Percentiles rank a stretch among this genome's conserved stretches.
Evolutionary conservation across 1,140 invertebrate species (phyloP).

Genomic region (Drosophila parvula): DNA sequence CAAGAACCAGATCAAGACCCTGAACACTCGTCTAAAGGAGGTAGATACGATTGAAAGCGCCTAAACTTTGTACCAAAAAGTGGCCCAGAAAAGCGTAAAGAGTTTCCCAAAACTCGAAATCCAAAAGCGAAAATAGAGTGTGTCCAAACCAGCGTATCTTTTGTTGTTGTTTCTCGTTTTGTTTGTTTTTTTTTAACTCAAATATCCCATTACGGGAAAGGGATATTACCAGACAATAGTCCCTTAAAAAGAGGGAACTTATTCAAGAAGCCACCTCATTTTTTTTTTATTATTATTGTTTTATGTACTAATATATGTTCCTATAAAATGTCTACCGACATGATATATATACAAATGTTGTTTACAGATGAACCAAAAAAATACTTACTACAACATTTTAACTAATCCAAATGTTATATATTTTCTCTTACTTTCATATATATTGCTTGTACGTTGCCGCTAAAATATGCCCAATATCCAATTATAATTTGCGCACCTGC

Average conservation of each 20-base stretch:
- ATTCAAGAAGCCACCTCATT: background rate
- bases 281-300: background rate
- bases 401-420: slow-evolving; percentile 68
- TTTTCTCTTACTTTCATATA: slow-evolving; percentile 70
- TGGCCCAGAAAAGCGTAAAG: slow-evolving; percentile 44
- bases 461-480: slow-evolving; percentile 30
- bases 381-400: slow-evolving; percentile 18
- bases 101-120: slow-evolving; percentile 64
- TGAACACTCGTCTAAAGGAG: slow-evolving; percentile 99
- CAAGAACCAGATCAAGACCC: slow-evolving; percentile 99
- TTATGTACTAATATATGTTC: slow-evolving; percentile 27
- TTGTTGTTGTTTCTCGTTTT: slow-evolving; percentile 72
- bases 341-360: slow-evolving; percentile 17
- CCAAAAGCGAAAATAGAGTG: slow-evolving; percentile 38
- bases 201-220: slow-evolving; percentile 13
- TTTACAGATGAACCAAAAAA: slow-evolving; percentile 24
- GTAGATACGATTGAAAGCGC: slow-evolving; percentile 85
- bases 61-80: slow-evolving; percentile 21
- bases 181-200: slow-evolving; percentile 22
- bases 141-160: slow-evolving; percentile 64
- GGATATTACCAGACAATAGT: slow-evolving; percentile 15
- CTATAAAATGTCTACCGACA: slow-evolving; percentile 84
- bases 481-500: slow-evolving; percentile 50
- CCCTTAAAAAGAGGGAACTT: slow-evolving; percentile 4
- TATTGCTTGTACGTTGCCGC: slow-evolving; percentile 58